A percentile compares a stretch with the other conserved stretches of the same genome.
Conservation (phyloP, 2,113 vertebrate species). For the Chascanopsetta lugubris region DNA sequence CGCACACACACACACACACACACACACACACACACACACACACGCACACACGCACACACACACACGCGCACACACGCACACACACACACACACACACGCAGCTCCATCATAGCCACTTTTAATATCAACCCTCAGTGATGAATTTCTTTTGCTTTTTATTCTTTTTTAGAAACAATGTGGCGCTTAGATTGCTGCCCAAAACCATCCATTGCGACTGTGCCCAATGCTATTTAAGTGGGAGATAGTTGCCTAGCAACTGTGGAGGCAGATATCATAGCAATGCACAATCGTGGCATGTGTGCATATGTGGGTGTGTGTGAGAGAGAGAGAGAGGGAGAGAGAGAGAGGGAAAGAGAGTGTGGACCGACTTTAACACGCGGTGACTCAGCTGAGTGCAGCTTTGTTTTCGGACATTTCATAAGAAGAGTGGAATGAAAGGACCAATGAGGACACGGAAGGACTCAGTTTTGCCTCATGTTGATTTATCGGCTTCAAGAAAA, state of each 20-base stretch:
- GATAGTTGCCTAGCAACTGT: slow-evolving; percentile 81
- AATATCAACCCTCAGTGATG: slow-evolving; percentile 6
- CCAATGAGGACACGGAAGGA: neutral
- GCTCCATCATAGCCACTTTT: neutral
- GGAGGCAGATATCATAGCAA: slow-evolving; percentile 61
- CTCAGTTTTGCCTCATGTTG: too few species aligned
- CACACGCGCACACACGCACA: neutral
- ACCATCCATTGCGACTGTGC: slow-evolving; percentile 36
- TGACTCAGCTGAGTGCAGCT: slow-evolving; percentile 58
- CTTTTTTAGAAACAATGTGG: slow-evolving; percentile 30
- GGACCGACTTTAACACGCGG: slow-evolving; percentile 54
- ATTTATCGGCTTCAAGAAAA: too few species aligned
- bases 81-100: neutral
- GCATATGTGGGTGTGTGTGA: slow-evolving; percentile 33
- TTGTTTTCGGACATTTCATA: slow-evolving; percentile 33
- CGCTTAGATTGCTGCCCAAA: slow-evolving; percentile 53
- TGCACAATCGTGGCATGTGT: slow-evolving; percentile 54
- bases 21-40: neutral
- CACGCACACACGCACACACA: neutral
- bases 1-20: neutral
- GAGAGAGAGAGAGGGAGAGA: slow-evolving; percentile 14
- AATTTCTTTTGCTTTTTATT: slow-evolving; percentile 16
- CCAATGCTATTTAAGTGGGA: slow-evolving; percentile 74
- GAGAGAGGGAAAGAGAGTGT: slow-evolving; percentile 10
- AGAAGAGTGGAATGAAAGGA: too few species aligned